Conservation (phyloP, 2,113 vertebrate genomes). For the Phycodurus eques region DNA sequence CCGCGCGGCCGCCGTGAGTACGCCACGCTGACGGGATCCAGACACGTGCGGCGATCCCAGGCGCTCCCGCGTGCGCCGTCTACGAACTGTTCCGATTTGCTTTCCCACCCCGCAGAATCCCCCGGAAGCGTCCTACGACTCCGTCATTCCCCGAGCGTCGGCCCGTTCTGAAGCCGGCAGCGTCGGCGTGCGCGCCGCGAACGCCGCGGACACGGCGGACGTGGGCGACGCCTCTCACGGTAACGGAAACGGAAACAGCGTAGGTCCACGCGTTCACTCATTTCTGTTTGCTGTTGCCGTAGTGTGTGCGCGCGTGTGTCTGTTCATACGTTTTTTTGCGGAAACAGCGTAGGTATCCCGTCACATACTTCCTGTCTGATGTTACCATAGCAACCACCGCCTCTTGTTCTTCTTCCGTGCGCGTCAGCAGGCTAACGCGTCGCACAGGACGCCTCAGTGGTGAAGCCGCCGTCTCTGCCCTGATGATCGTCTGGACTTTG, state of each 20-base stretch:
- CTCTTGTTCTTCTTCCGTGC: neutral
- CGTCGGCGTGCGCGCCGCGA: slow-evolving; percentile 60
- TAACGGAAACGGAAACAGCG: slow-evolving; percentile 46
- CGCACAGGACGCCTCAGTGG: slow-evolving; percentile 44
- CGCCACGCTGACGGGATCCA: too few relatives aligned
- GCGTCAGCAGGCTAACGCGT: slow-evolving; percentile 40
- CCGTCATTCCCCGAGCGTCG: slow-evolving; percentile 84
- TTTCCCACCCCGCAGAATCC: slow-evolving; percentile 43
- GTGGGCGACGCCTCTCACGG: slow-evolving; percentile 43
- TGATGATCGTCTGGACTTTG: neutral
- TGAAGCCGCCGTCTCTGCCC: slow-evolving; percentile 10
- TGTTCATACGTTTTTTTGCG: neutral
- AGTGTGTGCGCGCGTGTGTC: too few relatives aligned
- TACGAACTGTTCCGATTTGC: neutral
- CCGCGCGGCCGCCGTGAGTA: slow-evolving; percentile 71
- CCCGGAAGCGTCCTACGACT: slow-evolving; percentile 68
- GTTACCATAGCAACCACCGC: slow-evolving; percentile 32
- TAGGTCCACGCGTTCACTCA: slow-evolving; percentile 37
- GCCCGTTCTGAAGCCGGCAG: slow-evolving; percentile 64
- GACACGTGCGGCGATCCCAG: too few relatives aligned
- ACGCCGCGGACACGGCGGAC: slow-evolving; percentile 71
- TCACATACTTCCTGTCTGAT: neutral
- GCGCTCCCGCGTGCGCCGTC: neutral
- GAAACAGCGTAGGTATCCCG: too few relatives aligned
- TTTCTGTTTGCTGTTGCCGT: neutral